Evolutionary conservation across 2,113 vertebrate genomes (phyloP), one percentile per base, ranked within the genome.

Genomic region (Caranx ignobilis): DNA sequence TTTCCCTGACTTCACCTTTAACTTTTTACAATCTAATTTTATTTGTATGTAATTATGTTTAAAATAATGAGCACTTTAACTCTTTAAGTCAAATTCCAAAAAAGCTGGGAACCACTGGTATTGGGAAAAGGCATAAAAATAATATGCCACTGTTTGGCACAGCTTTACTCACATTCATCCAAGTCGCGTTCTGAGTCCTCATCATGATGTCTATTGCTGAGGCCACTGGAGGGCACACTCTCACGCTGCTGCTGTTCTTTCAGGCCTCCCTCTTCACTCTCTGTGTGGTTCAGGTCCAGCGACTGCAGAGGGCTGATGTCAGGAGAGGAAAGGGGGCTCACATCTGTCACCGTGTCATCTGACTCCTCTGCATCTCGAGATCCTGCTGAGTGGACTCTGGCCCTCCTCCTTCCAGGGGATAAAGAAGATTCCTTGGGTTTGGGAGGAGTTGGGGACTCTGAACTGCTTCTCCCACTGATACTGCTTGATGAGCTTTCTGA

Each of bases 291-390:
- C 70, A 96, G 88, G 89, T 96, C 95, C 75, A 96, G 89, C 1
- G 95, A 96, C 82, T 95, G 97, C 45, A 92, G 87, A 31, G 95
- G 96, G 87, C 96, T 97, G 75, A 92, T 93, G 71, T 96, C 96
- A 55, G 97, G 95, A 63, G 97, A 96, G 34, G 97, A 98, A 13
- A 97, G 90, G 57, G 96, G 96, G 34, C 96, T 98, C 55, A 97
- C 97, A 0, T 98, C 96, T 16, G 97, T 98, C 77, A 96, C 95
- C 0, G 96, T 96, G 54, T 96, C 96, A 83, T 97, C 96, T 3
- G 96, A 96, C 31, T 97, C 95, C 21, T 94, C 77, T 68, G 82
- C 93, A 6, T 87, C 77, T 81, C 43, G 82, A 15, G 68, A 62
- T 34, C 82, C 79, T 78, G 93, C 93, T 37, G 91, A 85, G 37